Evolutionary conservation across 2,797 vertebrate genomes (phyloP).

Genomic region (Xiphorhynchus erythropygius): DNA sequence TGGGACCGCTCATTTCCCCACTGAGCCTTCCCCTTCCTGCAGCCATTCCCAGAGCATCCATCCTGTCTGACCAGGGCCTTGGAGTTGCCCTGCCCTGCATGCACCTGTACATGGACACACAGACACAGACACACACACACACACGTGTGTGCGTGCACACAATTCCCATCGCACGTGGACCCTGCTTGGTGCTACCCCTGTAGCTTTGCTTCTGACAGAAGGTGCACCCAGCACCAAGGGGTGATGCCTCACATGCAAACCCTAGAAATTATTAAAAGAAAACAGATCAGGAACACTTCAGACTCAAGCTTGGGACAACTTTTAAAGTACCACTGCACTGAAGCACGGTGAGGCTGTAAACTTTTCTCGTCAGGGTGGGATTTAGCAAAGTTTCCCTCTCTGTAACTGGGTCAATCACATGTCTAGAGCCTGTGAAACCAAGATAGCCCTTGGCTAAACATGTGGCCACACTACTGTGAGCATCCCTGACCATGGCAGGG

Average conservation of each 20-base stretch:
- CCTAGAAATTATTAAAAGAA: not conserved
- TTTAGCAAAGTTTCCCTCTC: not conserved
- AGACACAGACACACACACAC: accelerated
- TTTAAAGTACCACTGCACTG: not conserved
- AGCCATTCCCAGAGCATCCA: not conserved
- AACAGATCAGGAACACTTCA: not conserved
- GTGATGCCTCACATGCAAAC: not conserved
- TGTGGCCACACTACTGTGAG: accelerated
- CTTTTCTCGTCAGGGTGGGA: not conserved
- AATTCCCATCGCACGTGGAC: accelerated
- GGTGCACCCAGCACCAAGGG: accelerated
- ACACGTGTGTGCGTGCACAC: accelerated
- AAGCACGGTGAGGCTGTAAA: not conserved
- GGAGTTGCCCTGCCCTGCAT: not conserved
- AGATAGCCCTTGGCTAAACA: not conserved
- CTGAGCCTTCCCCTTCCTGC: not conserved
- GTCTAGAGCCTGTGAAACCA: not conserved
- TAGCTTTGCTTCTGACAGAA: not conserved
- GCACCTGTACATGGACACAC: not conserved
- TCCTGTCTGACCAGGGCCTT: not conserved
- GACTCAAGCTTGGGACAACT: not conserved
- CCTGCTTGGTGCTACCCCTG: not conserved
- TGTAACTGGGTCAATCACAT: not conserved
- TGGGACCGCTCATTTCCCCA: not conserved
- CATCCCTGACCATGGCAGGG: not conserved